phyloP scores from a whole-genome alignment of 2,113 vertebrate species.

The Apistogramma diplotaenia region DNA sequence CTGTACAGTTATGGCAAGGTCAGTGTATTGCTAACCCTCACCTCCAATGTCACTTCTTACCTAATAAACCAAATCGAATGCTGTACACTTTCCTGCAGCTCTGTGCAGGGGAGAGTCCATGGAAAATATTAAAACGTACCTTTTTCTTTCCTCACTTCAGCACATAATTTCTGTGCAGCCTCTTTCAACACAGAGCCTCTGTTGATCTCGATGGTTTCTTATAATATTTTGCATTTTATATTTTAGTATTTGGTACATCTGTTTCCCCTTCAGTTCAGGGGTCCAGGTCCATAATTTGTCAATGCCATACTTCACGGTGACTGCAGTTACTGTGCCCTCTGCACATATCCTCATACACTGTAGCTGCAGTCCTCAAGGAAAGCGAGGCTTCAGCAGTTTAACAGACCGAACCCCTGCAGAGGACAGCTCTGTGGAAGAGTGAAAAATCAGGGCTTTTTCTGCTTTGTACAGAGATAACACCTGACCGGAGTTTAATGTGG shows the following conservation, averaged over 20 bases:
- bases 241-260: not conserved
- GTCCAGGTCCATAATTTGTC: not conserved
- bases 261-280: not conserved
- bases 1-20: not conserved
- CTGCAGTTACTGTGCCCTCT: constrained; percentile 66
- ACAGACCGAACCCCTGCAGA: constrained; percentile 49
- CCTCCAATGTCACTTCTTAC: not conserved
- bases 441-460: constrained; percentile 41
- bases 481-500: not conserved
- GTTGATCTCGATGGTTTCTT: too few relatives aligned
- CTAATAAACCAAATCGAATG: not conserved
- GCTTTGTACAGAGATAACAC: constrained; percentile 15
- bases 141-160: not conserved
- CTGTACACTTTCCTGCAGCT: not conserved
- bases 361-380: constrained; percentile 66
- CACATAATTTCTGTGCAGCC: not conserved
- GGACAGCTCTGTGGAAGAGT: constrained; percentile 24
- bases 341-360: constrained; percentile 47
- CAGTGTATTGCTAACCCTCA: not conserved
- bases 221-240: not conserved
- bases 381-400: constrained; percentile 69
- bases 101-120: not conserved
- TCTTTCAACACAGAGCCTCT: too few relatives aligned
- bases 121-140: not conserved
- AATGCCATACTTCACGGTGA: constrained; percentile 14